These are phyloP conservation scores for Athetis lepigone DNA, from an alignment of 2,888 invertebrate species.

Conservation along the genomic window DNA sequence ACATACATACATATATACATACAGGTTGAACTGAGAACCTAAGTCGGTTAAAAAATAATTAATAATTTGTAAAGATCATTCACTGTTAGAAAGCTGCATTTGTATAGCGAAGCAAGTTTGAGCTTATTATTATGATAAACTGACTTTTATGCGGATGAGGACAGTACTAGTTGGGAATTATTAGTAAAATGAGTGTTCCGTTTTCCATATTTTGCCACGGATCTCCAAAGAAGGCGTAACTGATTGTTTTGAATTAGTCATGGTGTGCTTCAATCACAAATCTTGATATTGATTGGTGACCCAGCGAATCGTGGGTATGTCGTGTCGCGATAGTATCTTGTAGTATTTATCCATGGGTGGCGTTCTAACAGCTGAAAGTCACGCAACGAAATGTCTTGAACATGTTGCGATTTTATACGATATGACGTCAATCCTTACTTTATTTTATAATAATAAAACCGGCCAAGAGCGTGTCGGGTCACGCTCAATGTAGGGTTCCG, in stretches of 20 bases:
- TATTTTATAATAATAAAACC: too few species aligned
- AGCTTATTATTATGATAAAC: too few species aligned
- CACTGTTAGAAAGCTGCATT: too few species aligned
- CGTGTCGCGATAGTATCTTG: conserved; percentile 7
- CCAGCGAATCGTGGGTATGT: not conserved
- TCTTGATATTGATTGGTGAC: not conserved
- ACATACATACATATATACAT: too few species aligned
- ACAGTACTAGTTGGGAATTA: not conserved
- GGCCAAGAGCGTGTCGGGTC: too few species aligned
- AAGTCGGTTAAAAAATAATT: too few species aligned
- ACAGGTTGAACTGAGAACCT: too few species aligned
- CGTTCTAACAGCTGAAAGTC: not conserved
- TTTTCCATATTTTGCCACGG: not conserved
- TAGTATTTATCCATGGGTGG: not conserved
- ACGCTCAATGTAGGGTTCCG: too few species aligned
- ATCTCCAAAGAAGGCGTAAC: conserved; percentile 4
- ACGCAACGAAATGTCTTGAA: not conserved
- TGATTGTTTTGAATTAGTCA: conserved; percentile 1
- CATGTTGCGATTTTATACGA: not conserved
- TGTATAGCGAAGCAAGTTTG: too few species aligned
- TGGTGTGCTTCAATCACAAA: not conserved
- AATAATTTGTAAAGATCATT: too few species aligned
- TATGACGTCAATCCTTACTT: too few species aligned
- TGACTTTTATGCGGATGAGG: too few species aligned
- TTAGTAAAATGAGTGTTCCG: not conserved